Base-by-base conservation (phyloP, 2,797 vertebrate genomes). In the Onychomys torridus region DNA sequence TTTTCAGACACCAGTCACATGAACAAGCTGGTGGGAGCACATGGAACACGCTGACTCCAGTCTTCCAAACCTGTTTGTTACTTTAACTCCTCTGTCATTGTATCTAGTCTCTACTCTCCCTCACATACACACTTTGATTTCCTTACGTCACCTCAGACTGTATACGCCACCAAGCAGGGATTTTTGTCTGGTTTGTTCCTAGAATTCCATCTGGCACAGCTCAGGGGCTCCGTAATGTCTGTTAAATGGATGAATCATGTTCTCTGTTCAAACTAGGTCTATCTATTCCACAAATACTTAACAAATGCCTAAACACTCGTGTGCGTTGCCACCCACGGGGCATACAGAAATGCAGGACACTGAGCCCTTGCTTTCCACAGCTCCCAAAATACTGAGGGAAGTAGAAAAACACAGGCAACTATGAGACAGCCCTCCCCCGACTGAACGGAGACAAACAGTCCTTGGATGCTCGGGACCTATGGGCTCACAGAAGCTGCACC, bases 211-310 rank as follows among this genome's bases (percentile, higher is more conserved):
- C 67, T 75, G 69, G 82, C 65, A 43, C 1, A 6, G 19, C 32
- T 43, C 0, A 59, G 4, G 19, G 65, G 71, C 49, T 88, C 79
- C 16, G 17, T n/a, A n/a, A 73, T 59, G 90, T 25, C 23, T 79
- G 71, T 79, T 78, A 86, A 85, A 71, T 1, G n/a, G 78, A 86
- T 91, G 95, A 89, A 52, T 83, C 59, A 25, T 40, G 16, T 34
- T 75, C 27, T 52, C 37, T 93, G 34, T 75, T 76, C 57, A 93
- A 93, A 59, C 77, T 29, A 73, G 49, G 69, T 91, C 25, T 83
- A 81, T 52, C 94, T 91, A 71, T 29, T 63, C 65, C 93, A 91
- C 32, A 94, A 91, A 77, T 59, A 77, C 63, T 79, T 79, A 75
- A 61, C n/a, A 43, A 61, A 79, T 37, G 69, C 93, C 65, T 65